A percentile compares a stretch with the other conserved stretches of the same genome.
phyloP scores from a whole-genome alignment of 2,113 vertebrate species.

The Drymodes brunneopygia region DNA sequence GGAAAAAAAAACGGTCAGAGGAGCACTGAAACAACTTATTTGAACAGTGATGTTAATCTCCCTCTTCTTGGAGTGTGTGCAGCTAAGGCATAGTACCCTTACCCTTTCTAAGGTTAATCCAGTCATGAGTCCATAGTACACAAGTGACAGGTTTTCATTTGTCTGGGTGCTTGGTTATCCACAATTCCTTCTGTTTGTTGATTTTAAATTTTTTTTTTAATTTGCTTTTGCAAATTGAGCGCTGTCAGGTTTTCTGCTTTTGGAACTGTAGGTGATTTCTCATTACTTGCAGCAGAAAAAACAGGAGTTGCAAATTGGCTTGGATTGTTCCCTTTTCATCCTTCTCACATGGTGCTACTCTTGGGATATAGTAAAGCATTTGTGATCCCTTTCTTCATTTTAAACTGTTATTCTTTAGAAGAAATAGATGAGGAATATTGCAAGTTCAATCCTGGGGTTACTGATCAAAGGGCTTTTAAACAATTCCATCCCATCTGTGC shows the following conservation, averaged over 20 bases:
- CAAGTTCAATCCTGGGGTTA: not conserved
- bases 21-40: not conserved
- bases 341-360: not conserved
- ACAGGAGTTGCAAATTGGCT: not conserved
- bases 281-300: not conserved
- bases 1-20: not conserved
- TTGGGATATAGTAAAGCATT: not conserved
- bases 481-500: not conserved
- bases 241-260: not conserved
- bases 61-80: not conserved
- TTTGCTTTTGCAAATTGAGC: not conserved
- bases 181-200: not conserved
- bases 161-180: not conserved
- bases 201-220: not conserved
- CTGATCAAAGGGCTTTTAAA: constrained; percentile 40
- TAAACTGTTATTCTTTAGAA: not conserved
- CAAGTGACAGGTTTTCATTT: not conserved
- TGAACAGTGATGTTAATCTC: not conserved
- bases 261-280: not conserved
- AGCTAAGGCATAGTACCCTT: not conserved
- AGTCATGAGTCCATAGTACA: not conserved
- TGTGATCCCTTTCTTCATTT: constrained; percentile 1
- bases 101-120: not conserved
- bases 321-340: not conserved
- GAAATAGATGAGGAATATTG: not conserved